These are phyloP conservation scores for Threskiornis aethiopicus DNA, from an alignment of 2,797 vertebrate species.

Conservation along the genomic window DNA sequence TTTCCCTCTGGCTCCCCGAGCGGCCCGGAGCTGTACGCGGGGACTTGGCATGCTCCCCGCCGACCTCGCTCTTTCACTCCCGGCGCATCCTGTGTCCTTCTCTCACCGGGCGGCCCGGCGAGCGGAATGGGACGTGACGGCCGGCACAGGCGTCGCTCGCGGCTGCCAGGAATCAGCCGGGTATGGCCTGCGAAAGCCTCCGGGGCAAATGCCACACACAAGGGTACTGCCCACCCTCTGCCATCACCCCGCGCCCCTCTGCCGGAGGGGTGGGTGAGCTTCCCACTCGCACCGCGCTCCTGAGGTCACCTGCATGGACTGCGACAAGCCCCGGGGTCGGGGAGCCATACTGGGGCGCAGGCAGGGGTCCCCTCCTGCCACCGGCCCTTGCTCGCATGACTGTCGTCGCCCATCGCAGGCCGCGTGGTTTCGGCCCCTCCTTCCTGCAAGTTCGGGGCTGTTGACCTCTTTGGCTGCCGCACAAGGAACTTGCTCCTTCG, in stretches of 20 bases:
- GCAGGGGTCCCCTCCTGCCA: rapidly evolving
- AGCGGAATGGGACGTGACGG: constrained; percentile 83
- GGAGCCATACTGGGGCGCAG: rapidly evolving
- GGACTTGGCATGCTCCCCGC: constrained; percentile 79
- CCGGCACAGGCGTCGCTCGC: constrained; percentile 76
- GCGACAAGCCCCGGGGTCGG: rapidly evolving
- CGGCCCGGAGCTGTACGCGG: constrained; percentile 67
- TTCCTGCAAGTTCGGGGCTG: rapidly evolving
- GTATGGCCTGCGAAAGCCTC: constrained; percentile 63
- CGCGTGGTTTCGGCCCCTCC: rapidly evolving
- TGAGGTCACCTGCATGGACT: rapidly evolving
- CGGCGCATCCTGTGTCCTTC: constrained; percentile 82
- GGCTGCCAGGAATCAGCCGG: constrained; percentile 77
- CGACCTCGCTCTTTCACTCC: constrained; percentile 80
- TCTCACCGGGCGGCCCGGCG: constrained; percentile 77
- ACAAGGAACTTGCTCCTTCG: background rate
- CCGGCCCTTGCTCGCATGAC: rapidly evolving
- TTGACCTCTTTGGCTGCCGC: background rate
- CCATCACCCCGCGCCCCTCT: rapidly evolving
- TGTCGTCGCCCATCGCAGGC: rapidly evolving
- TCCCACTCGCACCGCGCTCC: rapidly evolving
- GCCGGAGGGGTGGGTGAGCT: background rate
- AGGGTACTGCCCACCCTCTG: background rate
- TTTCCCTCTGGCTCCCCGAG: constrained; percentile 77
- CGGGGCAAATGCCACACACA: constrained; percentile 61